phyloP scores from a whole-genome alignment of 2,113 vertebrate species.

The Nesoenas mayeri region DNA sequence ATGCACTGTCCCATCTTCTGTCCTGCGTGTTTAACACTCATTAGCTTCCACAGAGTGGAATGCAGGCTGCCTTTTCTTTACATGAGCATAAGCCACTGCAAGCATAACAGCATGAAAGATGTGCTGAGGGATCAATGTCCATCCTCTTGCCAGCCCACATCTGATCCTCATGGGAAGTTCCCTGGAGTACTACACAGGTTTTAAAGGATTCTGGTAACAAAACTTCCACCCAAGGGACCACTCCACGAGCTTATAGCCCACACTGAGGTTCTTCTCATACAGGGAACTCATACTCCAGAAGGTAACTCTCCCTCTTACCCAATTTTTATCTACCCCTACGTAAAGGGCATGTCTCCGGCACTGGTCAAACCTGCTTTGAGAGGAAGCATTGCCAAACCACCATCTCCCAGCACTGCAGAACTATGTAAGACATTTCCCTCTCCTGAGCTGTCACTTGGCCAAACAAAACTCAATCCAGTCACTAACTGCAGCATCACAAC shows the following conservation, averaged over 20 bases:
- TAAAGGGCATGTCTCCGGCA: not conserved
- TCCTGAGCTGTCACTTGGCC: not conserved
- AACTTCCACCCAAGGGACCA: not conserved
- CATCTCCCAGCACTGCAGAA: not conserved
- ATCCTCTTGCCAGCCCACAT: too few species aligned
- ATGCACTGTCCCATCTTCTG: not conserved
- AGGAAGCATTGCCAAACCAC: not conserved
- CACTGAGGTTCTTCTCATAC: not conserved
- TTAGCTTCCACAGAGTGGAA: not conserved
- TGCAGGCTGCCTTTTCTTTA: rapidly evolving
- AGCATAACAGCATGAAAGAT: not conserved
- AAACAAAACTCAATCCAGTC: not conserved
- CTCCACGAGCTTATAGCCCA: not conserved
- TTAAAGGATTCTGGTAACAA: not conserved
- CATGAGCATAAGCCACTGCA: not conserved
- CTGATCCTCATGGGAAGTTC: not conserved
- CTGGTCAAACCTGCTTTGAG: not conserved
- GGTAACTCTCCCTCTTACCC: not conserved
- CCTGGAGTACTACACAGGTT: not conserved
- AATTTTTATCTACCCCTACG: not conserved
- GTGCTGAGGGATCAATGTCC: not conserved
- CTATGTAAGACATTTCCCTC: not conserved
- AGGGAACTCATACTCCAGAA: not conserved
- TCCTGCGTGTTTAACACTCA: rapidly evolving
- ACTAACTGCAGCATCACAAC: not conserved